These are phyloP conservation scores for Mamestra brassicae DNA, from an alignment of 2,888 invertebrate genomes.

Conservation along the genomic window DNA sequence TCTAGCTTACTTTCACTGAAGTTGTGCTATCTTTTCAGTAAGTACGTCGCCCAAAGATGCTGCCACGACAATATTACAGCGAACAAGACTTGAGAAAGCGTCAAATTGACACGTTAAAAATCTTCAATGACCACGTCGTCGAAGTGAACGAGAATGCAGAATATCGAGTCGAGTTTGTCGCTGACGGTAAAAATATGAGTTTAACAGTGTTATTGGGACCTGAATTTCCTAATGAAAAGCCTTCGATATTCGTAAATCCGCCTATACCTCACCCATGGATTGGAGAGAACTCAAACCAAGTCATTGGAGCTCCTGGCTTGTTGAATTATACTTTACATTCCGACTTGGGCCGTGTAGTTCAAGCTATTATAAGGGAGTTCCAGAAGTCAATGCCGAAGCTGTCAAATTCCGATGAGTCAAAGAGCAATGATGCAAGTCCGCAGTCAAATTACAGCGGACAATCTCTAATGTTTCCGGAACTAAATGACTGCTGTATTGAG, in stretches of 20 bases:
- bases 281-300: slow-evolving; percentile 92
- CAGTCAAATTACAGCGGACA: slow-evolving; percentile 76
- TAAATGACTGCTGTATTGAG: slow-evolving; percentile 86
- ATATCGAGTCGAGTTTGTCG: slow-evolving; percentile 93
- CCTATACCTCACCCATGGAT: slow-evolving; percentile 94
- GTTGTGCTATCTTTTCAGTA: slow-evolving; percentile 39
- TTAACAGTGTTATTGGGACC: slow-evolving; percentile 92
- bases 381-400: slow-evolving; percentile 87
- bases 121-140: slow-evolving; percentile 95
- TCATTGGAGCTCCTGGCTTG: slow-evolving; percentile 94
- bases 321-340: slow-evolving; percentile 95
- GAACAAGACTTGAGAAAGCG: slow-evolving; percentile 92
- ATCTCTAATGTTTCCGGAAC: slow-evolving; percentile 82
- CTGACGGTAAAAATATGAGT: slow-evolving; percentile 92
- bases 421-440: slow-evolving; percentile 78
- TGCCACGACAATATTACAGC: slow-evolving; percentile 89
- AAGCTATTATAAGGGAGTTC: slow-evolving; percentile 95
- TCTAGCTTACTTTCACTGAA: slow-evolving; percentile 6
- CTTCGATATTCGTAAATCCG: slow-evolving; percentile 93
- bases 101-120: slow-evolving; percentile 95
- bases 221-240: slow-evolving; percentile 95
- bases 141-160: slow-evolving; percentile 94
- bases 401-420: slow-evolving; percentile 82
- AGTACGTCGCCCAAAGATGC: slow-evolving; percentile 78
- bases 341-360: slow-evolving; percentile 95